These are phyloP conservation scores for Drosophila longiperda DNA, from an alignment of 2,888 invertebrate genomes.

Conservation along the genomic window DNA sequence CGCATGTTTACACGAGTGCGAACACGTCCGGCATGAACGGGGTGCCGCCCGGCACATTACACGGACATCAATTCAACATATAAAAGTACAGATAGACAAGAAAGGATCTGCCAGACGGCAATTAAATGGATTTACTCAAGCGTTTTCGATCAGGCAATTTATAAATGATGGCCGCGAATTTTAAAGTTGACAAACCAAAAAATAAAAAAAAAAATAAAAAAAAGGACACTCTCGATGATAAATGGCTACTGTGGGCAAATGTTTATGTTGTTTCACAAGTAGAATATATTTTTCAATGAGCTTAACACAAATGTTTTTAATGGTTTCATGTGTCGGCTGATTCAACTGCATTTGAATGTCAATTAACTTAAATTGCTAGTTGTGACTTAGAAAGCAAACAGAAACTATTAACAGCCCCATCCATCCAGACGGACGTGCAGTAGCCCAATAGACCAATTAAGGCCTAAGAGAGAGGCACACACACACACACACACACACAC, in stretches of 20 bases:
- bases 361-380: constrained; percentile 78
- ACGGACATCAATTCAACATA: constrained; percentile 60
- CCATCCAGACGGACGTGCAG: constrained; percentile 27
- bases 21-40: constrained; percentile 73
- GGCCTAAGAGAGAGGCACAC: constrained; percentile 28
- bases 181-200: constrained; percentile 19
- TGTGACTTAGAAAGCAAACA: constrained; percentile 72
- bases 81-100: constrained; percentile 10
- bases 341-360: constrained; percentile 81
- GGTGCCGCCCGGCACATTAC: constrained; percentile 65
- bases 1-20: constrained; percentile 81
- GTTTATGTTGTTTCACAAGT: constrained; percentile 6
- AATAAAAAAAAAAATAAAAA: background rate
- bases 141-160: constrained; percentile 73
- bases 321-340: constrained; percentile 53
- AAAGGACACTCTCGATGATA: constrained; percentile 44
- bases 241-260: constrained; percentile 52
- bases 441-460: constrained; percentile 64
- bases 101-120: constrained; percentile 49
- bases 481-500: constrained; percentile 7
- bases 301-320: background rate
- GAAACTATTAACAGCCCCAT: constrained; percentile 64
- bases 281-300: constrained; percentile 9
- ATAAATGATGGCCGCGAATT: constrained; percentile 74
- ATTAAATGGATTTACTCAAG: constrained; percentile 80